Evolutionary conservation across 2,797 vertebrate genomes (phyloP), one percentile per base, ranked within the genome.

Genomic region (Pangasius larnaudii): DNA sequence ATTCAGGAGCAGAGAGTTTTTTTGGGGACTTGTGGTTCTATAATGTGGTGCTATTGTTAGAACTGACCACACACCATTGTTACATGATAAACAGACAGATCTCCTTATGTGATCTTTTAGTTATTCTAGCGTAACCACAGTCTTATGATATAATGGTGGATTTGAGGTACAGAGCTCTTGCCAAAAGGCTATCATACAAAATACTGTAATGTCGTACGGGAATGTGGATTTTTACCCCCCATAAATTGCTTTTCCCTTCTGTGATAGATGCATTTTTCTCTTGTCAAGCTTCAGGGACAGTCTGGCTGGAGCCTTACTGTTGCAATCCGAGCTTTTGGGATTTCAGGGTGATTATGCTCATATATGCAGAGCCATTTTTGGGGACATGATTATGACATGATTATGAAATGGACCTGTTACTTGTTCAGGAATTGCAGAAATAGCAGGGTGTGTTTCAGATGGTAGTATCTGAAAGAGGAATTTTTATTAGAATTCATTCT

Each of bases 81-180:
- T 88, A 74, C 36, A 86, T 74, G 88, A 81, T 82, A 81, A 86
- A 30, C 27, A 46, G 84, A 56, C 84, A 88, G 84, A 85, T 80
- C 78, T 80, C 19, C 33, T 59, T 80, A 39, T 63, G 11, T 61
- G 58, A 49, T 83, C 61, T 51, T 11, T 30, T 67, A 83, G 61
- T 27, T 81, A 81, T 61, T 61, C 82, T 84, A 69, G 74, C 30
- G 7, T 85, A 74, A 85, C 87, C 87, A 72, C 84, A 72, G 46
- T 49, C 84, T 74, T 88, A 85, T 80, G 75, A 79, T 85, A 80
- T 72, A 56, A 46, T 72, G 75, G 46, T 88, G 72, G 71, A 74
- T 88, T 81, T 81, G 36, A 88, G 56, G 53, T 71, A 9, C n/a
- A 81, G 0, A 24, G n/a, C 69, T 63, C 39, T 74, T 33, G 42